A percentile compares a stretch with the other conserved stretches of the same genome.
Evolutionary conservation across 2,113 vertebrate genomes (phyloP).

Genomic region (Pelobates fuscus): DNA sequence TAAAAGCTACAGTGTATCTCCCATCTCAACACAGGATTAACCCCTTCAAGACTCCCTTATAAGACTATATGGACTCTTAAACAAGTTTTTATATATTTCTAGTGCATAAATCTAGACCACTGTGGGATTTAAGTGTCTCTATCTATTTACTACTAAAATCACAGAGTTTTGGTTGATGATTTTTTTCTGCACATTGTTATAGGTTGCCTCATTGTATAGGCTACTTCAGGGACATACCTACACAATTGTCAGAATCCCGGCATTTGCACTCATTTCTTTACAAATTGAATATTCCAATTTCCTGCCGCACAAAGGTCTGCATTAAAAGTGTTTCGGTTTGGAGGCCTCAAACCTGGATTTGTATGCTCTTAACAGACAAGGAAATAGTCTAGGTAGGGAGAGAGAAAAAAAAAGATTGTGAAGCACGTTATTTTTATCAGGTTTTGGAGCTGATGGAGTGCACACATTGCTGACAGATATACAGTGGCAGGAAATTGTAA

Average conservation of each 20-base stretch:
- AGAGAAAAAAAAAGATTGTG: too few species aligned
- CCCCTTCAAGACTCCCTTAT: too few species aligned
- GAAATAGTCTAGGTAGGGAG: background rate
- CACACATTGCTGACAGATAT: slow-evolving; percentile 58
- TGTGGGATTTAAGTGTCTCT: too few species aligned
- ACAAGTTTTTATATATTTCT: too few species aligned
- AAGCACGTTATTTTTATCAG: too few species aligned
- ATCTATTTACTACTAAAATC: too few species aligned
- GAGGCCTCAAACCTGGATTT: background rate
- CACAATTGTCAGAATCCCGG: background rate
- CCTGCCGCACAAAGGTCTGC: slow-evolving; percentile 18
- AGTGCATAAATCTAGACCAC: too few species aligned
- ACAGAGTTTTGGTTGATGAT: too few species aligned
- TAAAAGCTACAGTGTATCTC: too few species aligned
- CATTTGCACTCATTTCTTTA: background rate
- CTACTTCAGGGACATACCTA: background rate
- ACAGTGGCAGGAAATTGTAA: slow-evolving; percentile 66
- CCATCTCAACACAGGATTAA: too few species aligned
- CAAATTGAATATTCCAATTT: slow-evolving; percentile 36
- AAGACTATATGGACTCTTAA: too few species aligned
- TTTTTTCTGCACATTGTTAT: too few species aligned
- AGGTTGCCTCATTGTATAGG: background rate
- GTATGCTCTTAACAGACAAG: slow-evolving; percentile 15
- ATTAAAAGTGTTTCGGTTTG: slow-evolving; percentile 28
- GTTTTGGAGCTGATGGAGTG: slow-evolving; percentile 58